Evolutionary conservation across 2,888 invertebrate genomes (phyloP), one percentile per base, ranked within the genome.

Genomic region (Synergus gifuensis): DNA sequence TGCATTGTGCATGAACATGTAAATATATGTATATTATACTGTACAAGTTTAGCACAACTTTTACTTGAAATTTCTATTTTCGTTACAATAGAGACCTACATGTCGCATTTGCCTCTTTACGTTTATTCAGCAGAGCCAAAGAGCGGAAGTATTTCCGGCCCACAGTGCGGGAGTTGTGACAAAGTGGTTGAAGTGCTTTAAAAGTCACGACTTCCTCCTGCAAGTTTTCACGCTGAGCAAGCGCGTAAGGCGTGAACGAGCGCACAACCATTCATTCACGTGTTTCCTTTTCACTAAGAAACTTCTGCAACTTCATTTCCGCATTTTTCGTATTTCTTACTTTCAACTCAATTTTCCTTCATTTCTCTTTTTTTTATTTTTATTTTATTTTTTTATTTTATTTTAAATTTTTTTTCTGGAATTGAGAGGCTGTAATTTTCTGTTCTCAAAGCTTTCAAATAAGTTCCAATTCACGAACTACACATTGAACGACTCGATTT

Each of bases 201-300:
- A 73, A 73, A 73, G 54, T 73, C 73, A 54, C n/a, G 73, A 73
- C 54, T 73, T 73, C 73, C 73, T 49, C 49, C 54, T 54, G 54
- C 69, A 69, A 69, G 49, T 73, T 73, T 73, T 73, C 73, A 73
- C 28, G 73, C 73, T 73, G 73, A 73, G 73, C 49, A 40, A 73
- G 73, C 73, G 73, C 73, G 73, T 54, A 16, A 73, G 73, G 73
- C 73, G 54, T 73, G 36, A 73, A 73, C 54, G 54, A 73, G 36
- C 49, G 28, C 28, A 49, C n/a, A 54, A 40, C 36, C 28, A 54
- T 54, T 73, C 73, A 73, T 73, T 54, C 36, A 73, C 69, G 22
- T 36, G 49, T 36, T 69, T 69, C 28, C 28, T 69, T 49, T 46
- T 14, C 14, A 46, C 49, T 3, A 16, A 46, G 22, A 49, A 73